Evolutionary conservation across 2,797 vertebrate species (phyloP).

Genomic region (Chloroceryle inda): DNA sequence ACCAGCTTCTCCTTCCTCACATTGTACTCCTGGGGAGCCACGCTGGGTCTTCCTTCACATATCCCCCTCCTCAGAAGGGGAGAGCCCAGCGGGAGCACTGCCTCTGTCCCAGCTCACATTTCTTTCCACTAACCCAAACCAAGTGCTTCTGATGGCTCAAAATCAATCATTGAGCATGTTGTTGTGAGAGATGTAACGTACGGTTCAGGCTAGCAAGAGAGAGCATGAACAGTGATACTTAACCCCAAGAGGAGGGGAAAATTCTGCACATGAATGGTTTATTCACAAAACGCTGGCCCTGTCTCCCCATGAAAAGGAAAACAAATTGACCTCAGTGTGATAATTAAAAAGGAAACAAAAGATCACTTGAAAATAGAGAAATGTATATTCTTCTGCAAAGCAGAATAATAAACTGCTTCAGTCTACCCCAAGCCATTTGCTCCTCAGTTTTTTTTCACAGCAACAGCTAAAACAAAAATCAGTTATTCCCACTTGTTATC

Average conservation of each 20-base stretch:
- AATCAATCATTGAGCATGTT: constrained; percentile 6
- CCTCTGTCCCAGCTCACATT: background rate
- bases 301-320: constrained; percentile 15
- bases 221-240: background rate
- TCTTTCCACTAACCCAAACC: constrained; percentile 34
- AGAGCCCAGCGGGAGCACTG: background rate
- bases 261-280: constrained; percentile 33
- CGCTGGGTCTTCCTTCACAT: rapidly evolving
- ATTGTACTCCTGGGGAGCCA: constrained; percentile 22
- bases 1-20: constrained; percentile 54
- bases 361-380: constrained; percentile 8
- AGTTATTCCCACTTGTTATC: constrained; percentile 52
- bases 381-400: background rate
- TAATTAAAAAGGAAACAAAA: constrained; percentile 59
- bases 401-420: constrained; percentile 41
- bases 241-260: background rate
- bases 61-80: background rate
- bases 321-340: constrained; percentile 3
- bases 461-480: constrained; percentile 11
- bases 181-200: background rate
- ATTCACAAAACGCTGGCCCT: constrained; percentile 20
- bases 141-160: constrained; percentile 5
- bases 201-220: background rate
- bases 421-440: background rate
- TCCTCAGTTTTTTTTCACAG: constrained; percentile 4